phyloP scores from a whole-genome alignment of 2,113 vertebrate genomes.

The Tupaia chinensis region DNA sequence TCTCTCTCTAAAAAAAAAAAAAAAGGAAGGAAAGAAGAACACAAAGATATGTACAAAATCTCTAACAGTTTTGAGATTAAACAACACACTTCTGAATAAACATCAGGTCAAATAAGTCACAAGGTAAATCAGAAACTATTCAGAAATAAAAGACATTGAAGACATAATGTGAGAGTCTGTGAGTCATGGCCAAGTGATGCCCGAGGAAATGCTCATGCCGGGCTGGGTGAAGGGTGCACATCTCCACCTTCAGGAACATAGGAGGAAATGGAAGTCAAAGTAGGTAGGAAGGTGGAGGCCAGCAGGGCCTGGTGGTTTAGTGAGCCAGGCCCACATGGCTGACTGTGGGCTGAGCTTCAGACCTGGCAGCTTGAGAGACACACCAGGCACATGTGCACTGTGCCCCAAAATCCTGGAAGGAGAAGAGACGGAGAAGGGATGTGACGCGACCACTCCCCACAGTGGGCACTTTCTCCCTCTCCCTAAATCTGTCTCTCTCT shows the following conservation, averaged over 20 bases:
- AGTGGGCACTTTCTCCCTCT: too few relatives aligned
- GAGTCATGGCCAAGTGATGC: background rate
- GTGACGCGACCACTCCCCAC: too few relatives aligned
- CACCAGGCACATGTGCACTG: too few relatives aligned
- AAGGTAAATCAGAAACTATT: background rate
- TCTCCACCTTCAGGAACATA: background rate
- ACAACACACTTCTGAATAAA: background rate
- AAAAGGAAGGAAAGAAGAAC: too few relatives aligned
- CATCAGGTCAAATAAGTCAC: background rate
- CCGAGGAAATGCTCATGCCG: background rate
- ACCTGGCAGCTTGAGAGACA: too few relatives aligned
- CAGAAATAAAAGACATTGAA: background rate
- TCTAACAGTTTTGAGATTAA: background rate
- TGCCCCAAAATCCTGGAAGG: too few relatives aligned
- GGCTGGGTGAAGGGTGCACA: background rate
- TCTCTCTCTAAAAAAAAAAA: too few relatives aligned
- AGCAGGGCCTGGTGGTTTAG: too few relatives aligned
- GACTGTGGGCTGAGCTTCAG: too few relatives aligned
- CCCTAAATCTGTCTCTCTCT: too few relatives aligned
- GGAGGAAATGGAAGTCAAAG: background rate
- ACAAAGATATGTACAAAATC: background rate
- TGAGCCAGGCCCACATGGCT: too few relatives aligned
- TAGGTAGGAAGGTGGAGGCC: background rate
- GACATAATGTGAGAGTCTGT: background rate
- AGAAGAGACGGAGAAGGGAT: too few relatives aligned